Evolutionary conservation across 2,113 vertebrate genomes (phyloP).

Genomic region (Platichthys flesus): DNA sequence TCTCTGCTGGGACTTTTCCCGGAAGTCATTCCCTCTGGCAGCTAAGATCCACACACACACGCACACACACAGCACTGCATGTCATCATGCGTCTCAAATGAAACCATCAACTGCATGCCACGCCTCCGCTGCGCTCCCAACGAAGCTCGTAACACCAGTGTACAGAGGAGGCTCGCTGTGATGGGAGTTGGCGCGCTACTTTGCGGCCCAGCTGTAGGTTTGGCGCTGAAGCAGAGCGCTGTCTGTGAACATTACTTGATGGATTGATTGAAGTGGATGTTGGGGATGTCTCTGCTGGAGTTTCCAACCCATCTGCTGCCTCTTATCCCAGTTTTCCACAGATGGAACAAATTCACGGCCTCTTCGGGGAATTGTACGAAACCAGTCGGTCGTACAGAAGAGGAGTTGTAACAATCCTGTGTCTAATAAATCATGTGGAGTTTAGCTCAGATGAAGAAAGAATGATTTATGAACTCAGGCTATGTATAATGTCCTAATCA

Average conservation of each 20-base stretch:
- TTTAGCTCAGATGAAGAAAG: background rate
- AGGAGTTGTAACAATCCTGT: constrained; percentile 22
- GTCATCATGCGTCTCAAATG: constrained; percentile 45
- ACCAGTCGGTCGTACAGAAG: constrained; percentile 9
- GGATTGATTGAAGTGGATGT: constrained; percentile 48
- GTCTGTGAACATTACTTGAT: constrained; percentile 42
- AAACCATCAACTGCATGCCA: constrained; percentile 39
- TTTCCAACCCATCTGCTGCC: constrained; percentile 61
- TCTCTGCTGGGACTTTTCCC: constrained; percentile 45
- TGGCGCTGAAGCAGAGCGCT: constrained; percentile 27
- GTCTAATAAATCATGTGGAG: constrained; percentile 46
- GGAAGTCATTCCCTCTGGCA: constrained; percentile 15
- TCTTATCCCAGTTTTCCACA: constrained; percentile 50
- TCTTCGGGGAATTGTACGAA: constrained; percentile 31
- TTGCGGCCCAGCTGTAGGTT: constrained; percentile 45
- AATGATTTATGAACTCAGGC: constrained; percentile 24
- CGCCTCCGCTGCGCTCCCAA: background rate
- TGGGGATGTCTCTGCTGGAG: constrained; percentile 20
- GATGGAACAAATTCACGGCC: constrained; percentile 51
- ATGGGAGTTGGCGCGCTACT: constrained; percentile 21
- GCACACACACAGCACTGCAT: constrained; percentile 2
- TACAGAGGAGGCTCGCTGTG: constrained; percentile 17
- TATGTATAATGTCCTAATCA: background rate
- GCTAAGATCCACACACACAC: background rate
- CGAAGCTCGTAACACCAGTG: background rate